A percentile compares a stretch with the other conserved stretches of the same genome.
Conservation (phyloP, 2,888 invertebrate species). For the Adelphocoris suturalis region DNA sequence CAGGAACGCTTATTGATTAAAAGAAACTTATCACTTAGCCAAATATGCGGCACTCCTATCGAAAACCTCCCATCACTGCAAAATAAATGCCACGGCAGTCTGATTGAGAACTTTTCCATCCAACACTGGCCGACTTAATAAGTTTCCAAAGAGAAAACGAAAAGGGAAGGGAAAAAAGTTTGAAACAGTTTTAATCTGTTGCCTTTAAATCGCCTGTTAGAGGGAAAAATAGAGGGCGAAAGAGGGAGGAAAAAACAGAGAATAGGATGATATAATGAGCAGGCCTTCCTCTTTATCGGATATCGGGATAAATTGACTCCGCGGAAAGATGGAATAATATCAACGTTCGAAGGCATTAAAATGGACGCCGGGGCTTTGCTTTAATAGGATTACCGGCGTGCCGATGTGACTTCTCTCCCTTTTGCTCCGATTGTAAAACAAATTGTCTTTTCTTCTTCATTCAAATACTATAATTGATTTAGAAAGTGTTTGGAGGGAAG, state of each 20-base stretch:
- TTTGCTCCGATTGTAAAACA: slow-evolving; percentile 43
- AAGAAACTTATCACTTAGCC: neutral
- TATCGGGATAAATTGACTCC: slow-evolving; percentile 58
- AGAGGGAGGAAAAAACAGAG: neutral
- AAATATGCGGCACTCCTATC: neutral
- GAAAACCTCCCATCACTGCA: neutral
- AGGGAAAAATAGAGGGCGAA: slow-evolving; percentile 23
- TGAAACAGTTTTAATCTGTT: slow-evolving; percentile 66
- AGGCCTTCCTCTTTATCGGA: slow-evolving; percentile 50
- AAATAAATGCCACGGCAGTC: neutral
- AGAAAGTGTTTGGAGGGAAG: neutral
- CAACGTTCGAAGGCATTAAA: slow-evolving; percentile 53
- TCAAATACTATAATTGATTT: slow-evolving; percentile 51
- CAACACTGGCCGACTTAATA: slow-evolving; percentile 2
- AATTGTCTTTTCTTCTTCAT: slow-evolving; percentile 54
- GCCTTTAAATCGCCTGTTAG: slow-evolving; percentile 63
- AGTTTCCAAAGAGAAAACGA: slow-evolving; percentile 41
- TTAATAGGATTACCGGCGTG: slow-evolving; percentile 55
- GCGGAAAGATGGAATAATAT: slow-evolving; percentile 53
- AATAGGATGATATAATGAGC: slow-evolving; percentile 58
- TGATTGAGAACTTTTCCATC: slow-evolving; percentile 45
- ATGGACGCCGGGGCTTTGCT: slow-evolving; percentile 52
- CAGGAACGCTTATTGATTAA: neutral
- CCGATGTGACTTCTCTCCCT: slow-evolving; percentile 14
- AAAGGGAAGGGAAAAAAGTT: slow-evolving; percentile 4